Evolutionary conservation across 92 coral and sea anemone genomes (phyloP), one percentile per base, ranked within the genome.

Genomic region (Phenganax marumi): DNA sequence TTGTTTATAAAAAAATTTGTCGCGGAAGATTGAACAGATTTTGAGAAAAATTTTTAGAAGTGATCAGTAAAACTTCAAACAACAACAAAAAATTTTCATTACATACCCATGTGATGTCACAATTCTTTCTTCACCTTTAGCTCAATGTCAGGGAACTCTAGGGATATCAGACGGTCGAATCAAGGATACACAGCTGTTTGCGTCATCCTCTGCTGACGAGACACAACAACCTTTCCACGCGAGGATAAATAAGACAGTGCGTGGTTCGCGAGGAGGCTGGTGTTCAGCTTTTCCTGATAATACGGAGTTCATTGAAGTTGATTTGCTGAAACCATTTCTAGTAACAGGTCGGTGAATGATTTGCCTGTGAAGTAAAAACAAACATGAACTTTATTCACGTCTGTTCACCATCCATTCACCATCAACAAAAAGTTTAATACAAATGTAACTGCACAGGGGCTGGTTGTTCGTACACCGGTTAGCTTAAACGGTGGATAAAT

Each of bases 121-220:
- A 23, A 14, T 23, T 52, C 39, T 26, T 8, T 43, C 10, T 46
- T 10, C n/a, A 6, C 11, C 51, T 65, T 13, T 55, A 92, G 94
- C 39, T 49, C 50, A 78, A 78, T 94, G 98, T 80, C 85, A 78
- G 39, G 73, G 56, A 43, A 75, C 89, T 48, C 89, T 96, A 0
- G 99, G 99, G 17, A 82, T 96, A 56, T 75, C 73, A 16, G 84
- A 64, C 19, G 97, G 97, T 70, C 75, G 70, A 7, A 92, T 96
- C 79, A 89, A 92, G 73, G 86, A 96, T 86, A 73, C 75, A 25
- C 99, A 96, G 52, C 74, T 96, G 25, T 89, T 93, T 52, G 99
- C 99, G 8, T 96, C 99, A n/a, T 96, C 99, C 0, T 96, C 99
- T 10, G 93, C 89, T 62, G 99, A 96, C 57, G 91, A 92, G 26